These are phyloP conservation scores for Tachysurus vachellii DNA, from an alignment of 2,113 vertebrate genomes.

Conservation along the genomic window DNA sequence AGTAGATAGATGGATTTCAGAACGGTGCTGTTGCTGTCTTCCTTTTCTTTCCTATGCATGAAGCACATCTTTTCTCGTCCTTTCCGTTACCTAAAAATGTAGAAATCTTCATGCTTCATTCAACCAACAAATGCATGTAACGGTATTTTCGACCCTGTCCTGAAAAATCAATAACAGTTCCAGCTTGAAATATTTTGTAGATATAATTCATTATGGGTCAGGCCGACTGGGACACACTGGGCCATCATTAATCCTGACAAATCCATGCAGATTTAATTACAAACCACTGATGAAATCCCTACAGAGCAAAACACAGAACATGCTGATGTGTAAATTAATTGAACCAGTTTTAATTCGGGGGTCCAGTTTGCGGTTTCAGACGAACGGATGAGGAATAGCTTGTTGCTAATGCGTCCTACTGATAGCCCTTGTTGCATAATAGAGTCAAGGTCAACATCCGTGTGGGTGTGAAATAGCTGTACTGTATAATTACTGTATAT, in stretches of 20 bases:
- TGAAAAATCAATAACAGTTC: slow-evolving; percentile 5
- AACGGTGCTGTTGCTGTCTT: slow-evolving; percentile 14
- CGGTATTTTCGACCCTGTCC: background rate
- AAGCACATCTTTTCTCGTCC: background rate
- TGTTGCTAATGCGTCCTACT: background rate
- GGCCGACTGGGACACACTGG: slow-evolving; percentile 1
- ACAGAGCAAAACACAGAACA: slow-evolving; percentile 19
- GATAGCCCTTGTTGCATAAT: background rate
- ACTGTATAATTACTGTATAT: background rate
- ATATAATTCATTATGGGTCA: slow-evolving; percentile 39
- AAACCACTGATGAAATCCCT: slow-evolving; percentile 43
- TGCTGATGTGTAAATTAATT: slow-evolving; percentile 38
- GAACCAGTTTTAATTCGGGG: slow-evolving; percentile 10
- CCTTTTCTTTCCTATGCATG: slow-evolving; percentile 40
- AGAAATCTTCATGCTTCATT: background rate
- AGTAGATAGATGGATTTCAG: background rate
- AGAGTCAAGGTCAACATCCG: background rate
- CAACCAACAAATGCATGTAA: slow-evolving; percentile 13
- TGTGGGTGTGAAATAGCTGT: background rate
- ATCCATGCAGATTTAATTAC: slow-evolving; percentile 49
- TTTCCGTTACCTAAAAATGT: background rate
- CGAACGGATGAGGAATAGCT: background rate
- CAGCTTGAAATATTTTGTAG: slow-evolving; percentile 14
- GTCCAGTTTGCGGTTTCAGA: background rate
- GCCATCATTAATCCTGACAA: slow-evolving; percentile 29